Evolutionary conservation across 2,888 invertebrate species (phyloP).

Genomic region (Callyntrura sp.): DNA sequence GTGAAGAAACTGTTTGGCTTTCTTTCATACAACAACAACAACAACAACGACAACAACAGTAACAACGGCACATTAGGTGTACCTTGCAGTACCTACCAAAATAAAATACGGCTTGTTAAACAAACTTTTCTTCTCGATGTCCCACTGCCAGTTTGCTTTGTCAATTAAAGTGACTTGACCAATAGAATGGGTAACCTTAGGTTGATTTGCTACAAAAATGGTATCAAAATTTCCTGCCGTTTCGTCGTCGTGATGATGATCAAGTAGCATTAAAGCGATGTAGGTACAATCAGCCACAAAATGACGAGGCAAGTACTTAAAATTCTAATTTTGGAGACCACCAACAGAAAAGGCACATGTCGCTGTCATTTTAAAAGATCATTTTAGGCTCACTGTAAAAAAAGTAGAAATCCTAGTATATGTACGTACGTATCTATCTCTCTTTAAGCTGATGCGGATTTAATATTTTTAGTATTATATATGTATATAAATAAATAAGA

Average conservation of each 20-base stretch:
- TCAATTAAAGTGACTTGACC: constrained; percentile 11
- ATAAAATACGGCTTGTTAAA: neutral
- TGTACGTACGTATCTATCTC: too few species aligned
- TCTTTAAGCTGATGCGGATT: too few species aligned
- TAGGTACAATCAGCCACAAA: too few species aligned
- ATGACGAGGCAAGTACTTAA: neutral
- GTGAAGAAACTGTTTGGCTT: constrained; percentile 16
- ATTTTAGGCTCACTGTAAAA: neutral
- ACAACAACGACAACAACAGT: too few species aligned
- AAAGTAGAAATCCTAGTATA: too few species aligned
- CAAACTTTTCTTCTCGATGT: neutral
- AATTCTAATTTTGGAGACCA: constrained; percentile 49
- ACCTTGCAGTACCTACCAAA: constrained; percentile 28
- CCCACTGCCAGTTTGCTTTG: constrained; percentile 12
- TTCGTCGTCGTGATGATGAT: neutral
- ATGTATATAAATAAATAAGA: too few species aligned
- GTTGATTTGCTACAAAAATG: neutral
- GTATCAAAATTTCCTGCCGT: neutral
- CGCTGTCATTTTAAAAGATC: constrained; percentile 17
- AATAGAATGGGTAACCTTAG: too few species aligned
- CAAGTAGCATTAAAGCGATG: neutral
- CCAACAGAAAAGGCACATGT: constrained; percentile 2
- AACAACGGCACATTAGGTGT: too few species aligned
- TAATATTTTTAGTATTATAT: too few species aligned
- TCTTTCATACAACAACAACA: neutral